Conservation (phyloP, 2,888 invertebrate species). For the Hydropsyche betteni region DNA sequence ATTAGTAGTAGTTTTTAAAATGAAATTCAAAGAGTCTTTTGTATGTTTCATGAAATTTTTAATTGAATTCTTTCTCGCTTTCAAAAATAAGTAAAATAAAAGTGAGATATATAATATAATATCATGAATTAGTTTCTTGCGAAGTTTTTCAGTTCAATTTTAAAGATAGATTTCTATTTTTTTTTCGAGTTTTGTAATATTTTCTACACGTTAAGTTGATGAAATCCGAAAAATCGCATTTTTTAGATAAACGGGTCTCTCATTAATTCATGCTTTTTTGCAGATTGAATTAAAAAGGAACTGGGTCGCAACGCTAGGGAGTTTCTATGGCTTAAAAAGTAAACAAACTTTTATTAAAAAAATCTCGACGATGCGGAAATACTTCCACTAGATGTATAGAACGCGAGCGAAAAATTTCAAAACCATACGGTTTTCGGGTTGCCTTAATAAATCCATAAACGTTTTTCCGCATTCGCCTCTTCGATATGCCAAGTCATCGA, state of each 20-base stretch:
- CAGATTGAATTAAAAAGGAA: conserved; percentile 22
- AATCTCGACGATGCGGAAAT: not conserved
- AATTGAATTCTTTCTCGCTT: no score
- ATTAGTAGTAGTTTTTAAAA: no score
- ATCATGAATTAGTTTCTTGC: no score
- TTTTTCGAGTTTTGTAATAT: no score
- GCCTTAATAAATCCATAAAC: conserved; percentile 4
- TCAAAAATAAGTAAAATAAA: no score
- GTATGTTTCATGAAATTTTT: no score
- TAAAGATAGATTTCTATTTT: no score
- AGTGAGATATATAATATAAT: no score
- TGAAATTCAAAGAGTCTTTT: no score
- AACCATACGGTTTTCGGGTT: not conserved
- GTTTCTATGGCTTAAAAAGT: conserved; percentile 19
- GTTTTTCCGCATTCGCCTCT: not conserved
- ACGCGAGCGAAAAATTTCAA: not conserved
- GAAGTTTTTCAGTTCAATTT: no score
- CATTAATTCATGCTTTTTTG: not conserved
- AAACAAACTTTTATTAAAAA: conserved; percentile 13
- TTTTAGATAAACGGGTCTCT: not conserved
- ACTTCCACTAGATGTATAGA: not conserved
- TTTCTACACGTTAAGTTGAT: no score
- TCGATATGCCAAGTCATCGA: not conserved
- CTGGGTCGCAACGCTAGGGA: not conserved
- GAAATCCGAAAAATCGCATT: not conserved